A percentile compares a stretch with the other conserved stretches of the same genome.
phyloP scores from a whole-genome alignment of 2,888 invertebrate species.

The Syrphus vitripennis region DNA sequence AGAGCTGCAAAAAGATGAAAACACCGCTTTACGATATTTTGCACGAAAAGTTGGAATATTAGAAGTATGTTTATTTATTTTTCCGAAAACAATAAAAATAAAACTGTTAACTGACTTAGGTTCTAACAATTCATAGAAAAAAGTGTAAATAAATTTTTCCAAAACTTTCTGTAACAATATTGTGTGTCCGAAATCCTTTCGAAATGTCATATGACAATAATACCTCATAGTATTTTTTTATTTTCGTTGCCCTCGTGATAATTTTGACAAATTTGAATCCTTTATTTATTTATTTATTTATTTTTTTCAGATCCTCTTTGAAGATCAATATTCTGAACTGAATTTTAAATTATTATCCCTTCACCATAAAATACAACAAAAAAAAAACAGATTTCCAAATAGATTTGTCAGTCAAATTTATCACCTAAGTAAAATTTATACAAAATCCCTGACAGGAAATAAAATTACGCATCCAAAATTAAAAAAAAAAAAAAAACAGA shows the following conservation, averaged over 20 bases:
- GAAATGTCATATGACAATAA: background rate
- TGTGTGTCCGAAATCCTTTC: background rate
- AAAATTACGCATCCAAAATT: constrained; percentile 40
- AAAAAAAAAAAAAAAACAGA: background rate
- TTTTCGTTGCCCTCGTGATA: background rate
- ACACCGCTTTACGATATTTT: too few relatives aligned
- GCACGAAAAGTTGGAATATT: too few relatives aligned
- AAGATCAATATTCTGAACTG: background rate
- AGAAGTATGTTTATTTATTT: too few relatives aligned
- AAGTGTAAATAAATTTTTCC: too few relatives aligned
- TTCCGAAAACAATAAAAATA: too few relatives aligned
- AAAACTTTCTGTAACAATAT: too few relatives aligned
- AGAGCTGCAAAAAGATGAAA: too few relatives aligned
- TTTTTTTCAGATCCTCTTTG: background rate
- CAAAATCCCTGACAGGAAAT: constrained; percentile 64
- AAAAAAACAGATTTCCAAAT: constrained; percentile 26
- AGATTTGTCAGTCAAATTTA: constrained; percentile 66
- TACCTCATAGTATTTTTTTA: too few relatives aligned
- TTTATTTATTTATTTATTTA: background rate
- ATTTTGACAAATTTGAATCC: constrained; percentile 25
- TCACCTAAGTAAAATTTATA: constrained; percentile 45
- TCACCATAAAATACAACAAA: background rate
- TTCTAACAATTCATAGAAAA: too few relatives aligned
- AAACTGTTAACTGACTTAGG: too few relatives aligned
- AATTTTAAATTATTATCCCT: background rate